Base-by-base conservation (phyloP, 2,797 vertebrate species). In the Muscicapa striata region DNA sequence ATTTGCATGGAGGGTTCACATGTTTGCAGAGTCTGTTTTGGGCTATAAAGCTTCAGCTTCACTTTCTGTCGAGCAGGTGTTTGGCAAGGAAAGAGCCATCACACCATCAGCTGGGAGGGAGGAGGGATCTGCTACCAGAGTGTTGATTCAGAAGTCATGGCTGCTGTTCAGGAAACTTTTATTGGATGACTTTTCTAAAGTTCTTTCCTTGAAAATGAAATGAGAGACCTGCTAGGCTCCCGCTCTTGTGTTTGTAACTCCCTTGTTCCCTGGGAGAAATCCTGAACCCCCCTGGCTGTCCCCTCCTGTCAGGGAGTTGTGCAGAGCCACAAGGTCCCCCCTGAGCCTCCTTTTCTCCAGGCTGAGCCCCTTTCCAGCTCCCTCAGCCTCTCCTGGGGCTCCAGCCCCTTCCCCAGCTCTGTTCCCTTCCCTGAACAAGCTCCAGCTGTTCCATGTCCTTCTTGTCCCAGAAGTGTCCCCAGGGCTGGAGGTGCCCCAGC, bases 161-260 rank as follows among this genome's bases (percentile, higher is more conserved):
- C 93, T 96, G 84, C 26, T 52, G 75, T 91, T 94, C 68, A 69
- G 92, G 79, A 95, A 96, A 94, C 87, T 96, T 85, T 15, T 5
- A 32, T 30, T 74, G 61, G 26, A 80, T 74, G 87, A 82, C 41
- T 83, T 87, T 62, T 45, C 49, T 57, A 13, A 80, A 92, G 61
- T 89, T 94, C 52, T 86, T 82, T 6, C 11, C 74, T 79, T 43
- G 40, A 26, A 74, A 48, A 20, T 72, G 79, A 73, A 93, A 72
- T 0, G 1, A n/a, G 63, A 58, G 41, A 63, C 52, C 32, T 72
- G 46, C 62, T 58, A 79, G 57, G 61, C 58, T 86, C 19, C 34
- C 14, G 11, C 14, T 34, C 54, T 49, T 54, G 34, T 48, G 73
- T 38, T 70, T 67, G 9, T 22, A n/a, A 32, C 15, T 68, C 32